Evolutionary conservation across 2,888 invertebrate genomes (phyloP).

Genomic region (Steinernema scapterisci): DNA sequence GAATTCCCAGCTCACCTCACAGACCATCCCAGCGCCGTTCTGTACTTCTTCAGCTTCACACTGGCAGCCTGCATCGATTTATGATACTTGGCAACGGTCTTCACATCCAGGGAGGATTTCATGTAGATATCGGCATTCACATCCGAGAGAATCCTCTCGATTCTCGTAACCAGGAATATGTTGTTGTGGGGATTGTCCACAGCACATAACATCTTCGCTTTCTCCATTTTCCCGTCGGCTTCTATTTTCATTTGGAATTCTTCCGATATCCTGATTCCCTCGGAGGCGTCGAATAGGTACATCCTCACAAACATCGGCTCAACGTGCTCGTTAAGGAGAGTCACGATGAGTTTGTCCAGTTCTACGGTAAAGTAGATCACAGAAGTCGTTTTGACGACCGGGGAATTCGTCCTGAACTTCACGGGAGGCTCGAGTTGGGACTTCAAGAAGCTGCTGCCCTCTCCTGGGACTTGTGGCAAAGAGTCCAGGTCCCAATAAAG

Average conservation of each 20-base stretch:
- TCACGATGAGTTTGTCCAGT: conserved; percentile 33
- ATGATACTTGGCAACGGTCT: conserved; percentile 54
- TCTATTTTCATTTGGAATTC: conserved; percentile 54
- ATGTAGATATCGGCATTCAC: conserved; percentile 50
- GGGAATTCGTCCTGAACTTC: neutral
- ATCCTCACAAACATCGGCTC: conserved; percentile 91
- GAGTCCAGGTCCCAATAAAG: conserved; percentile 54
- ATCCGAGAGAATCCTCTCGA: conserved; percentile 60
- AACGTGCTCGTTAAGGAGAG: conserved; percentile 71
- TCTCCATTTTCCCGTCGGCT: conserved; percentile 3
- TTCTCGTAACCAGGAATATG: conserved; percentile 56
- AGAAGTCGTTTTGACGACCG: conserved; percentile 8
- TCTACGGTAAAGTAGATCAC: conserved; percentile 35
- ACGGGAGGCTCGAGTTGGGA: neutral
- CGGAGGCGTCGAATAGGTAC: conserved; percentile 82
- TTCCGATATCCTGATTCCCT: conserved; percentile 56
- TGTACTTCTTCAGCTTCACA: conserved; percentile 50
- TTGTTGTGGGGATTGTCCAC: conserved; percentile 44
- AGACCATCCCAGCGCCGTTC: conserved; percentile 63
- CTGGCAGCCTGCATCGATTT: conserved; percentile 56
- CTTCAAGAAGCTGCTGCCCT: neutral
- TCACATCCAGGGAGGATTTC: conserved; percentile 54
- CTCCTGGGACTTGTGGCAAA: neutral
- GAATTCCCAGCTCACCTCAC: conserved; percentile 46
- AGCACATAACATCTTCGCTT: conserved; percentile 43